Evolutionary conservation across 1,140 invertebrate genomes (phyloP).

Genomic region (Drosophila bocki): DNA sequence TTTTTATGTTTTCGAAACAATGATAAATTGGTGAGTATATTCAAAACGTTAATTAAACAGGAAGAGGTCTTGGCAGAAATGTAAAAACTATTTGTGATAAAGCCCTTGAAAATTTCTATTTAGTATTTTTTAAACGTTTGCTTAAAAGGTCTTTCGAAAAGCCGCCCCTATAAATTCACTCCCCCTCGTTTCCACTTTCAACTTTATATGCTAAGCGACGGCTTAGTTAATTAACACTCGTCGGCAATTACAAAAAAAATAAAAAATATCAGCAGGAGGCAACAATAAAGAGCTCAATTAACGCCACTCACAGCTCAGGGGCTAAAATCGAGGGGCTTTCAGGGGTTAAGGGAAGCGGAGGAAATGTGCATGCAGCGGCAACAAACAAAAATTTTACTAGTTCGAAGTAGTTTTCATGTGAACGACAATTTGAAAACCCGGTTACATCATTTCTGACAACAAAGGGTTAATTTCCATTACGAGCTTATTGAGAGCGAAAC

Average conservation of each 20-base stretch:
- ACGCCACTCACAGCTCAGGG: constrained; percentile 60
- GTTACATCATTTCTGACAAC: constrained; percentile 73
- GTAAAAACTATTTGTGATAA: neutral
- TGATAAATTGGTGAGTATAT: constrained; percentile 20
- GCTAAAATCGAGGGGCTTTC: neutral
- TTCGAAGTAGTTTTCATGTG: constrained; percentile 78
- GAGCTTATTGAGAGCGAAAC: constrained; percentile 51
- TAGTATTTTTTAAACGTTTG: neutral
- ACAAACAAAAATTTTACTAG: constrained; percentile 68
- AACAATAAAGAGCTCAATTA: constrained; percentile 80
- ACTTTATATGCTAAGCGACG: constrained; percentile 44
- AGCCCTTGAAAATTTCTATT: neutral
- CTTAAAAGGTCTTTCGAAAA: neutral
- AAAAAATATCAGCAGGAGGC: constrained; percentile 34
- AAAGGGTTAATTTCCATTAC: constrained; percentile 55
- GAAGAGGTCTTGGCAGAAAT: neutral
- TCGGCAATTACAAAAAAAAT: constrained; percentile 43
- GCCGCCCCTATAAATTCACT: constrained; percentile 11
- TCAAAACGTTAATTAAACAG: neutral
- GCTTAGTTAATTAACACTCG: constrained; percentile 70
- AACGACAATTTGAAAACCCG: constrained; percentile 63
- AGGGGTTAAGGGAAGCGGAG: constrained; percentile 5
- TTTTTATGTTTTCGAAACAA: constrained; percentile 4
- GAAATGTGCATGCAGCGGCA: constrained; percentile 56
- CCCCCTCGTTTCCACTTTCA: constrained; percentile 26